Base-by-base conservation (phyloP, 2,113 vertebrate genomes). In the Pseudopodoces humilis region DNA sequence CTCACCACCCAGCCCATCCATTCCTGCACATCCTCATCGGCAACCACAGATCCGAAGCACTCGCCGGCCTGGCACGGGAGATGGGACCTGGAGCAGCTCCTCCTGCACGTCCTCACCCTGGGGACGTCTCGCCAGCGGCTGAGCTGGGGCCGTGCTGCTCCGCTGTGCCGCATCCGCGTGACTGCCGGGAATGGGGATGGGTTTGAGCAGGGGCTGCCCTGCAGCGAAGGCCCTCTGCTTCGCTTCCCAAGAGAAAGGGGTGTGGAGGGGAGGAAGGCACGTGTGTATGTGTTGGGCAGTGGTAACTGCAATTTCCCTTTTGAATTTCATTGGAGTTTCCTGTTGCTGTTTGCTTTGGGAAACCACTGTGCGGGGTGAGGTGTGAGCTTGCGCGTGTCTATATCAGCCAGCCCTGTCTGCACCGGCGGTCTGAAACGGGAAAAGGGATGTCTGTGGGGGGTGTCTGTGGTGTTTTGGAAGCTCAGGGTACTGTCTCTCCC, bases 281-380 rank as follows among this genome's bases (percentile, higher is more conserved):
- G 15, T 68, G 85, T 94, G 79, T 88, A 7, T 90, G 92, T 78
- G 76, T 79, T 47, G 71, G 89, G 86, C 86, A 82, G 80, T 25
- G 68, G 76, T n/a, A 85, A 90, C 91, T 91, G 81, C 58, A 47
- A 10, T 89, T 96, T 94, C 91, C 83, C 84, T 90, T 77, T 83
- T 83, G 85, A 92, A 77, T 93, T 83, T 95, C 92, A 64, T n/a
- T 89, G 88, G 59, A 75, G 88, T 84, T 95, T 94, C 93, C 90
- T 92, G 90, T 95, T 91, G 77, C 67, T 96, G 65, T 94, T 93
- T 92, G 82, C 64, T 76, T 87, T 91, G 92, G 90, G 86, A 92
- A 95, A 37, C 85, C 23, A 5, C 47, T 77, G 68, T 1, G 4
- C 18, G 12, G 63, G 67, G 53, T 7, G 67, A 92, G 86, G 83